Conservation (phyloP, 2,797 vertebrate species). For the Acanthopagrus latus region DNA sequence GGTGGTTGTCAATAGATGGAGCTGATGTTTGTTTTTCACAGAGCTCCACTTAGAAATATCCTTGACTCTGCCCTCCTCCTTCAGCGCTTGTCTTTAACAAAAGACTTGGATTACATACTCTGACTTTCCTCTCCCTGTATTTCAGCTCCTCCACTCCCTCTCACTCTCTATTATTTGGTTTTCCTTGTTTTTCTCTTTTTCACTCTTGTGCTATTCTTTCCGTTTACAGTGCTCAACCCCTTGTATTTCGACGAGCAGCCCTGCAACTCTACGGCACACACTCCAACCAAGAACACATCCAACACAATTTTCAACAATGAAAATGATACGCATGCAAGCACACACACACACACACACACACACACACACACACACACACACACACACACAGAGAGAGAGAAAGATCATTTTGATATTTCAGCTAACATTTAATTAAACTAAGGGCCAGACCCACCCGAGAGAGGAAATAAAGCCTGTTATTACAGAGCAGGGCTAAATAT, state of each 20-base stretch:
- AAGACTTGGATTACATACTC: constrained; percentile 35
- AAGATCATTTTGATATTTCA: constrained; percentile 71
- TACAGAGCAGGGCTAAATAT: constrained; percentile 75
- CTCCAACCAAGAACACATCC: constrained; percentile 46
- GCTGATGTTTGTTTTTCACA: constrained; percentile 62
- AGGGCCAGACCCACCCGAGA: constrained; percentile 55
- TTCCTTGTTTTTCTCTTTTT: constrained; percentile 20
- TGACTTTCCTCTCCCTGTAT: constrained; percentile 18
- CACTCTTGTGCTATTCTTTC: constrained; percentile 1
- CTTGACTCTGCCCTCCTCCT: constrained; percentile 59
- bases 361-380: constrained; percentile 47
- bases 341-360: constrained; percentile 32
- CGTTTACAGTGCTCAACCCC: constrained; percentile 23
- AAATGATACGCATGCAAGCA: constrained; percentile 37
- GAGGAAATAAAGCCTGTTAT: constrained; percentile 77
- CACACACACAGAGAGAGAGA: constrained; percentile 39
- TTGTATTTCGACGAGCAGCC: constrained; percentile 32
- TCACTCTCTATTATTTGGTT: constrained; percentile 3
- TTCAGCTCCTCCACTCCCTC: background rate
- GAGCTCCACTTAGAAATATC: constrained; percentile 57
- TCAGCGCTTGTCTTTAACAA: constrained; percentile 48
- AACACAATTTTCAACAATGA: constrained; percentile 63
- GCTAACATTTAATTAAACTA: constrained; percentile 81
- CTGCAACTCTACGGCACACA: constrained; percentile 20
- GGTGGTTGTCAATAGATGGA: constrained; percentile 63